phyloP scores from a whole-genome alignment of 2,113 vertebrate genomes.

The Chunga burmeisteri region DNA sequence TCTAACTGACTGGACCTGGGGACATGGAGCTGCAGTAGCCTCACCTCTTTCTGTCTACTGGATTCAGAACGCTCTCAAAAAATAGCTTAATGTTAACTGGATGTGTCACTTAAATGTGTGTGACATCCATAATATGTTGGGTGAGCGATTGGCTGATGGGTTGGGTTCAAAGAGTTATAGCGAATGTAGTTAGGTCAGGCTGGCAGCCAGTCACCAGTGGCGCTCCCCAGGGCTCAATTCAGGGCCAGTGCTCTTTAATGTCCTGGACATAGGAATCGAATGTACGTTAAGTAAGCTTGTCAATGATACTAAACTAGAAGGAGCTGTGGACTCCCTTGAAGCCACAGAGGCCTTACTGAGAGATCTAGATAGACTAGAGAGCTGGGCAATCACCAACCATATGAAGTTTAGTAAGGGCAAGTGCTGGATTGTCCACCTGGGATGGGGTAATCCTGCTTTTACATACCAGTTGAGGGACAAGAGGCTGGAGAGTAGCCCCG shows the following conservation, averaged over 20 bases:
- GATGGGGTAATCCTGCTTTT: not conserved
- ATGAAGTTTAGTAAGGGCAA: not conserved
- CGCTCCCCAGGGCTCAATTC: not conserved
- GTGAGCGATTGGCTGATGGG: not conserved
- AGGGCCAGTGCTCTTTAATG: not conserved
- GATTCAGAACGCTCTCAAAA: not conserved
- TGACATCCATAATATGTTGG: not conserved
- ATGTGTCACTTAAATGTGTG: not conserved
- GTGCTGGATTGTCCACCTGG: rapidly evolving
- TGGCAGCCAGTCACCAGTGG: rapidly evolving
- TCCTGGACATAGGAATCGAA: not conserved
- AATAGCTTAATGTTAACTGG: not conserved
- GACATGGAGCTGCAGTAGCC: not conserved
- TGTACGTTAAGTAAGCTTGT: not conserved
- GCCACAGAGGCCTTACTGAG: not conserved
- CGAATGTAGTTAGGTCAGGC: not conserved
- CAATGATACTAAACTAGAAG: not conserved
- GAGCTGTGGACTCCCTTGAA: not conserved
- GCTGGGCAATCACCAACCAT: not conserved
- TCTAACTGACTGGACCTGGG: not conserved
- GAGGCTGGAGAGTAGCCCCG: not conserved
- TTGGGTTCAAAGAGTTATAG: not conserved
- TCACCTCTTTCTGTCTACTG: not conserved
- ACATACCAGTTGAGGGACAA: rapidly evolving
- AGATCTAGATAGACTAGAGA: not conserved